Evolutionary conservation across 2,113 vertebrate species (phyloP), one percentile per base, ranked within the genome.

Genomic region (Oncorhynchus clarkii): DNA sequence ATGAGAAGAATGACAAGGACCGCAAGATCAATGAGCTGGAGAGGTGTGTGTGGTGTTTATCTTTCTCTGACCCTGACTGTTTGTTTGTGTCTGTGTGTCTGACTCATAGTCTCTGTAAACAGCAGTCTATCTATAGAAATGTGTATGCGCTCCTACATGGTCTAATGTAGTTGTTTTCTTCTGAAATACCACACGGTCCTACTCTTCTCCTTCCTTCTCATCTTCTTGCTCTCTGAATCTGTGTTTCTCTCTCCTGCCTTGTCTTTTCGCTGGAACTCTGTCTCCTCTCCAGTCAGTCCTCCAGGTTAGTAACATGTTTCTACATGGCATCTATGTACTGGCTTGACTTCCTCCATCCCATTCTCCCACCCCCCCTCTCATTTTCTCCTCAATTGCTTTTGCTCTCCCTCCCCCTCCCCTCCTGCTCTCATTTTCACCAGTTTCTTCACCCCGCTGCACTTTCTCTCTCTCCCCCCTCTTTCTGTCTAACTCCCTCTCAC

Each of bases 1-100:
- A 98, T 31, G 98, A 99, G 94, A 99, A 99, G 90, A 99, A 99
- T 9, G 97, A 99, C 88, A 99, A 99, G 86, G 98, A 99, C 82
- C 97, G 95, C 86, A 98, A 97, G 92, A 99, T 99, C 84, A 96
- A 88, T 48, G 98, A 99, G 69, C 90, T 99, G 66, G 98, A 99
- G 90, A 97, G 95, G 29, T 57, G 29, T 20, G 24, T 20, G 65
- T 26, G 45, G 45, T 11, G 48, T 57, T n/a, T 34, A 45, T 68
- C 3, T 69, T 16, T 59, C n/a, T 49, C n/a, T 14, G 54, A 4
- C n/a, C 8, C 24, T 70, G 65, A 57, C 8, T 62, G 12, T 66
- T 48, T 72, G 31, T 20, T 9, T 45, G 22, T 70, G 34, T 48
- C 1, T 68, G 29, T 39, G 14, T 68, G 67, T 68, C 26, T 68